Evolutionary conservation across 2,888 invertebrate genomes (phyloP), one percentile per base, ranked within the genome.

Genomic region (Chrysotoxum bicinctum): DNA sequence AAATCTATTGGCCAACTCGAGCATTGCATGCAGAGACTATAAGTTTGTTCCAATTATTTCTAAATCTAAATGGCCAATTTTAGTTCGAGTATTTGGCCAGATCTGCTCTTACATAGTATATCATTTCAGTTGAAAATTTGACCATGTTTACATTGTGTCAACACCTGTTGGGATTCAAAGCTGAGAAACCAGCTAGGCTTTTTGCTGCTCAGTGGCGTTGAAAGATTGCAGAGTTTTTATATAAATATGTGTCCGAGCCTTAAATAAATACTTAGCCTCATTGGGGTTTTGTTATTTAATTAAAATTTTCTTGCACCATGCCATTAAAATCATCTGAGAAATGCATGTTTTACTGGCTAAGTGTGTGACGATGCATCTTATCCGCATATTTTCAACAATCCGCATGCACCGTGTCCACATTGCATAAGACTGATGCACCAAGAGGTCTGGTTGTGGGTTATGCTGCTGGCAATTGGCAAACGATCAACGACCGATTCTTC

Each of bases 381-480:
- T 80, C 80, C 84, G 84, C 80, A 69, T 80, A 43, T 68, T 75
- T 40, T 56, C 50, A 62, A 48, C 76, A 73, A 81, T 85, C 81
- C 80, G 76, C 85, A 81, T 77, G 73, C 68, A 85, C 62, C 85
- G 81, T 85, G 62, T 76, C 85, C 70, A 77, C 10, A 77, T 85
- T 85, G 60, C 85, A 73, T 81, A 85, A 85, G 54, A 56, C 14
- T 62, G 23, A 75, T 84, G 79, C 70, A 73, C 21, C 75, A 75
- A 50, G 23, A 50, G 50, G n/a, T 54, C 54, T n/a, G 12, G 3
- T 19, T 35, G 12, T 73, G 68, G 79, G 75, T 80, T 70, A 72
- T 23, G 75, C 19, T 70, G 58, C 12, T 45, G n/a, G 37, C 19
- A 54, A 54, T 10, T 45, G n/a, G 37, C 19, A 54, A 54, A 43